Evolutionary conservation across 2,888 invertebrate species (phyloP), one percentile per base, ranked within the genome.

Genomic region (Mythimna pallens): DNA sequence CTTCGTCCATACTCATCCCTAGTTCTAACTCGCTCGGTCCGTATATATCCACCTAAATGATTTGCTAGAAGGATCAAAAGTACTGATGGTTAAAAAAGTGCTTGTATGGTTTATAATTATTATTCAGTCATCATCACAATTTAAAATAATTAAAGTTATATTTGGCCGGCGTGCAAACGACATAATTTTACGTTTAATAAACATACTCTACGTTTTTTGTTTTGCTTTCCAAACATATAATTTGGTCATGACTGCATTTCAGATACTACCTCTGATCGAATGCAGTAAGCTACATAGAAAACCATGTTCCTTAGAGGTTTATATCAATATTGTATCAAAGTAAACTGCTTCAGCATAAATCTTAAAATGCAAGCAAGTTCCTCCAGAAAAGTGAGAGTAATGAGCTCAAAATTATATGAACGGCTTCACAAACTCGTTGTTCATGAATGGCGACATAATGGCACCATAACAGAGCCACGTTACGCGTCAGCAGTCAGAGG

Each of bases 331-430:
- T 14, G 50, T 10, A 17, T 57, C 40, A 40, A 40, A 22, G 22
- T 47, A 47, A 20, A 47, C 43, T 1, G 25, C 14, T 36, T 9
- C 10, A 22, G 9, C 12, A 30, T 40, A 20, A 40, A 59, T 22
- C 34, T 20, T 14, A 54, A n/a, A 22, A 47, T n/a, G n/a, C 9
- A 12, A n/a, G 22, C 54, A 30, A 58, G 22, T 66, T 80, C 14
- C 9, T 73, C 63, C n/a, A 54, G 47, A 58, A 79, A 77, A 77
- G 65, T 73, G 58, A 77, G 63, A 77, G 73, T 80, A 79, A 79
- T 63, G 43, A 61, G 57, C 30, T 57, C n/a, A 57, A 62, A 34
- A 52, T 72, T 30, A 77, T 25, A 57, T 62, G 30, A 62, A 65
- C n/a, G 10, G 30, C 63, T 74, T 43, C 12, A 61, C 57, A 67